Evolutionary conservation across 2,113 vertebrate genomes (phyloP).

Genomic region (Chunga burmeisteri): DNA sequence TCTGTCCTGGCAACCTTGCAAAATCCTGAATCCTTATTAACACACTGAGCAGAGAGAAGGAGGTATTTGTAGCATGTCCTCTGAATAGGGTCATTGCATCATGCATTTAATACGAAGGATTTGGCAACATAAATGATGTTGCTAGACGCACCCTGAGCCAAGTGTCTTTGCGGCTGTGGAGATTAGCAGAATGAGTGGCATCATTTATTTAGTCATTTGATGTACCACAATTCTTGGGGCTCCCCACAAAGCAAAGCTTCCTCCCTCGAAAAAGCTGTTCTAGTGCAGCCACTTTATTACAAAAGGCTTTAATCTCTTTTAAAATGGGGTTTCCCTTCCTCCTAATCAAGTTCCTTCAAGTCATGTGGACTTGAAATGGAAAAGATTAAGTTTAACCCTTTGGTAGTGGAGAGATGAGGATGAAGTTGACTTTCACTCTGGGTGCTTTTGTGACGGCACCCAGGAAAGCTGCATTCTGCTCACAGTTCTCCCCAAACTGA

Average conservation of each 20-base stretch:
- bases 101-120: background rate
- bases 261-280: background rate
- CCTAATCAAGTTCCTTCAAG: background rate
- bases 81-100: background rate
- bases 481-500: background rate
- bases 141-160: background rate
- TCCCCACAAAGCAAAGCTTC: background rate
- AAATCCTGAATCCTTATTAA: background rate
- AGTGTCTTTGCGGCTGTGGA: background rate
- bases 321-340: constrained; percentile 5
- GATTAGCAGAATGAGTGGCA: background rate
- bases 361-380: background rate
- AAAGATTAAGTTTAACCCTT: constrained; percentile 25
- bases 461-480: background rate
- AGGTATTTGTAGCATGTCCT: background rate
- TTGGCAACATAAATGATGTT: background rate
- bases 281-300: background rate
- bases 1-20: background rate
- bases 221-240: background rate
- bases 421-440: background rate
- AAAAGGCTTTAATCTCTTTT: constrained; percentile 23
- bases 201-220: background rate
- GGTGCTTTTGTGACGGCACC: background rate
- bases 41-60: background rate
- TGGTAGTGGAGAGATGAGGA: background rate